Percentiles rank a stretch among this genome's conserved stretches.
These are phyloP conservation scores for Setophaga petechia DNA, from an alignment of 2,113 vertebrate genomes.

Conservation along the genomic window DNA sequence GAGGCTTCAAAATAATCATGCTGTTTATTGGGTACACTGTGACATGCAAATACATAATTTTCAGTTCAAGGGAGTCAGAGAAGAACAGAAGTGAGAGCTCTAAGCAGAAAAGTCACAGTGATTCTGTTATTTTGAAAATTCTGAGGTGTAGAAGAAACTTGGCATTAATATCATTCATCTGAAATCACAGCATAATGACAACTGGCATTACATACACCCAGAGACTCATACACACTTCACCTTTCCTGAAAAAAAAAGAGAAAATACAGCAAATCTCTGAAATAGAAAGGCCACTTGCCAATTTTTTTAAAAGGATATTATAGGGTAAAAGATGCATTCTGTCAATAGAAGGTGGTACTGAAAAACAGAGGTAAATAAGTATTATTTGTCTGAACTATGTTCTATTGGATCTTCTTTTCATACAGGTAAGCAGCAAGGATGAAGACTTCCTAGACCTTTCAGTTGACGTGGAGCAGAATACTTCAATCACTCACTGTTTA, in stretches of 20 bases:
- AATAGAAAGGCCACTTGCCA: neutral
- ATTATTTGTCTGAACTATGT: neutral
- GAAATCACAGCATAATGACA: neutral
- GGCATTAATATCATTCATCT: neutral
- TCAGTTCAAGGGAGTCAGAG: neutral
- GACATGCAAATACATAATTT: neutral
- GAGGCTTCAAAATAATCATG: neutral
- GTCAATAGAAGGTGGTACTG: neutral
- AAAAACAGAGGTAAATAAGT: neutral
- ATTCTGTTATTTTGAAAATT: neutral
- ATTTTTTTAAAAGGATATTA: neutral
- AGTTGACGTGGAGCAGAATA: conserved; percentile 86
- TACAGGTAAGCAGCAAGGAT: conserved; percentile 86
- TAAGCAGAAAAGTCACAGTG: neutral
- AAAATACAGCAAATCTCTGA: neutral
- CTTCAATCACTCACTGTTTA: conserved; percentile 86
- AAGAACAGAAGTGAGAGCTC: neutral
- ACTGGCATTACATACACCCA: neutral
- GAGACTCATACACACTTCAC: neutral
- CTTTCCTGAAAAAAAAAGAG: neutral
- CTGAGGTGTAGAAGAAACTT: neutral
- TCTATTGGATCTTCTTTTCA: neutral
- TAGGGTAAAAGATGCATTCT: neutral
- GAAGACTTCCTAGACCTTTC: conserved; percentile 88
- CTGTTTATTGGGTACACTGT: neutral